Conservation (phyloP, 2,888 invertebrate genomes). For the Euproctis similis region DNA sequence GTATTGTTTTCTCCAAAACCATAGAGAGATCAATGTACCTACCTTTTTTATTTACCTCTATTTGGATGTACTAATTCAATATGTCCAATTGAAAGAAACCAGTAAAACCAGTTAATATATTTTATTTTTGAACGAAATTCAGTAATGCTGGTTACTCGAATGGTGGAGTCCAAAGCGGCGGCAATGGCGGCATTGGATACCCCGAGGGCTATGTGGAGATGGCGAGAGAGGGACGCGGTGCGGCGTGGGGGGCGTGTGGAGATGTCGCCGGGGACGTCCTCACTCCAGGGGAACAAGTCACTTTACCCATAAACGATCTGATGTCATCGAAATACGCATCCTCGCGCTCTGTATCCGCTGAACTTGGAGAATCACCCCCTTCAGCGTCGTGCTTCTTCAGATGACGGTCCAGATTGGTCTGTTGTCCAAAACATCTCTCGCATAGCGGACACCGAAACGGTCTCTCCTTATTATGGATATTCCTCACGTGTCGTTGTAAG, state of each 20-base stretch:
- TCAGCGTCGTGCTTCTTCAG: constrained; percentile 97
- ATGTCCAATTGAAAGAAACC: no score
- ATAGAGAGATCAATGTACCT: no score
- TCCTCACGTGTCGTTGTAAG: constrained; percentile 96
- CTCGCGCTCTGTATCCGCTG: constrained; percentile 88
- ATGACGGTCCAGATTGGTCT: constrained; percentile 98
- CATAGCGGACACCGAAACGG: constrained; percentile 97
- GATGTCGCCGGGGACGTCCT: constrained; percentile 57
- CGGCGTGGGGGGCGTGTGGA: constrained; percentile 58
- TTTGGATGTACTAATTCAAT: neutral
- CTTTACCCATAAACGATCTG: constrained; percentile 91
- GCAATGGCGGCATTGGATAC: constrained; percentile 46
- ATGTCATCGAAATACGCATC: constrained; percentile 92
- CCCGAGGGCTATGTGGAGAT: constrained; percentile 63
- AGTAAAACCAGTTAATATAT: no score
- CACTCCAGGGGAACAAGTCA: constrained; percentile 77
- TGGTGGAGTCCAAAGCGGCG: constrained; percentile 54
- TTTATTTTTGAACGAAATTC: no score
- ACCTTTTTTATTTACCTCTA: no score
- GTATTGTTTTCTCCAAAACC: no score
- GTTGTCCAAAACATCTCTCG: constrained; percentile 98
- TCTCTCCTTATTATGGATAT: constrained; percentile 98
- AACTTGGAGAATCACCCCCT: constrained; percentile 89
- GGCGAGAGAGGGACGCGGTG: constrained; percentile 51
- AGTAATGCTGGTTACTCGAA: constrained; percentile 35